Evolutionary conservation across 2,797 vertebrate species (phyloP), one percentile per base, ranked within the genome.

Genomic region (Rhynchonycteris naso): DNA sequence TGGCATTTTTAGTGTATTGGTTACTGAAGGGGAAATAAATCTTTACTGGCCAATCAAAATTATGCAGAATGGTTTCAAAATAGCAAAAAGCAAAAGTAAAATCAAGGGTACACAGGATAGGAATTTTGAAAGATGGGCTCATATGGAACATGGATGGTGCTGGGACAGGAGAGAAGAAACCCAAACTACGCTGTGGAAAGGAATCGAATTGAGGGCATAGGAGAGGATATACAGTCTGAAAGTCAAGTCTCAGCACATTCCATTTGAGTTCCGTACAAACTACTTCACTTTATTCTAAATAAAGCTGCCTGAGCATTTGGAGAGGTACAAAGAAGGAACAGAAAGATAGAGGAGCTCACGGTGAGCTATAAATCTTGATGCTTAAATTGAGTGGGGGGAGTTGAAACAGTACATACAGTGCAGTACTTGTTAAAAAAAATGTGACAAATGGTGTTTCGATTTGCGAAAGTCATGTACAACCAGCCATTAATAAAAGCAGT

Each of bases 371-470:
- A 98, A 98, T 98, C 98, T 98, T 97, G 91, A 95, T 96, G 97
- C 88, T 98, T 98, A 98, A 98, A 97, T 97, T 98, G 98, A 97
- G 97, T 97, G 88, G 95, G 96, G 98, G 88, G 92, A 97, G 96
- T 97, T 96, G 96, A 97, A 97, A 97, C 96, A 97, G 96, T 97
- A 97, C 84, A 94, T 97, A 97, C 90, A 98, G 97, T 96, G 97
- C 79, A 18, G 95, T 93, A 97, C 97, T 98, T 98, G 98, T 98
- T 98, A 95, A 95, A 96, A 92, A 93, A 94, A 95, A 95, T 81
- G 96, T 98, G 98, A 98, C 97, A 98, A 98, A 98, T 98, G 97
- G 97, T 96, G 97, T 96, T 96, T 97, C 97, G 97, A 98, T 98
- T 98, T 98, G 98, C 12, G 82, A 97, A 97, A 98, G 97, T 98